Conservation (phyloP, 2,888 invertebrate species). For the Lasioglossum lativentre region DNA sequence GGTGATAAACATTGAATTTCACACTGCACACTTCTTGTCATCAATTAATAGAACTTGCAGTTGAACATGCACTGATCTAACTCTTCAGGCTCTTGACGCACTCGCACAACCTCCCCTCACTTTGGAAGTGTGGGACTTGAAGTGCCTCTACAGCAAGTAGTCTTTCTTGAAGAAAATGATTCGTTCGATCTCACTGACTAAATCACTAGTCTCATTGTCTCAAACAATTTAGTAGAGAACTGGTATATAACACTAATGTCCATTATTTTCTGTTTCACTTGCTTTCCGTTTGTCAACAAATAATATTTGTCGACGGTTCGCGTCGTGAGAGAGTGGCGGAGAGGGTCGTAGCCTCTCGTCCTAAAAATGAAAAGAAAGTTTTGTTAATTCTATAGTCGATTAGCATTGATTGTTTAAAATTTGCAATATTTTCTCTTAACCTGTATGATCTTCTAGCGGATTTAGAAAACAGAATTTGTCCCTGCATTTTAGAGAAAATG, state of each 20-base stretch:
- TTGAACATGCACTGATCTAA: not conserved
- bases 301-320: slow-evolving; percentile 25
- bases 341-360: slow-evolving; percentile 29
- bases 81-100: not conserved
- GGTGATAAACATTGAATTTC: not conserved
- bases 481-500: not conserved
- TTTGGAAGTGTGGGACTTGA: not conserved
- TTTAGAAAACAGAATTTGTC: not conserved
- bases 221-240: not conserved
- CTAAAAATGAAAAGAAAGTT: slow-evolving; percentile 55
- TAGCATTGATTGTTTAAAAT: not conserved
- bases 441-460: not conserved
- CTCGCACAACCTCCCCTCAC: not conserved
- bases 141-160: not conserved
- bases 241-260: not conserved
- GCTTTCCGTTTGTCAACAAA: slow-evolving; percentile 16
- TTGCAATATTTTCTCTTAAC: not conserved
- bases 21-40: not conserved
- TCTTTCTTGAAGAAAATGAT: not conserved
- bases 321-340: slow-evolving; percentile 33
- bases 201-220: not conserved
- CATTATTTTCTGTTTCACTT: not conserved
- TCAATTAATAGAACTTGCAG: not conserved
- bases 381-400: slow-evolving; percentile 18
- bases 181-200: not conserved